Conservation (phyloP, 2,113 vertebrate genomes). For the Herpetotheres cachinnans region DNA sequence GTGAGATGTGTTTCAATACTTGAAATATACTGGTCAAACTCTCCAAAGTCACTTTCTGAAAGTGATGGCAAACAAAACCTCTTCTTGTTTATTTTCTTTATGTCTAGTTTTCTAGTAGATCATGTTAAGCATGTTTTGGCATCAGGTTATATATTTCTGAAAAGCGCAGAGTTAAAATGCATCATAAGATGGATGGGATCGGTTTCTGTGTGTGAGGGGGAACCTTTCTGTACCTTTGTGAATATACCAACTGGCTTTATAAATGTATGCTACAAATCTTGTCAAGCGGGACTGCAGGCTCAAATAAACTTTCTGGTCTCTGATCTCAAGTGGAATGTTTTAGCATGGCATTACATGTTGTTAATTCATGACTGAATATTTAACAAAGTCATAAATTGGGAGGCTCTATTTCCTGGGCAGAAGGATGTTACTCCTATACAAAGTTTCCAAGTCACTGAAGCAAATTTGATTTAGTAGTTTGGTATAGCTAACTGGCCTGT, state of each 20-base stretch:
- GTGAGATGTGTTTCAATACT: neutral
- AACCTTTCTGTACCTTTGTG: neutral
- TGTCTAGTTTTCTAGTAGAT: neutral
- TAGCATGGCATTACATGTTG: neutral
- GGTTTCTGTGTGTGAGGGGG: neutral
- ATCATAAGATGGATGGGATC: neutral
- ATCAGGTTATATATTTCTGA: neutral
- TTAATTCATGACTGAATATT: conserved; percentile 9
- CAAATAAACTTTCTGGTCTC: conserved; percentile 8
- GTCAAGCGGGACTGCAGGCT: neutral
- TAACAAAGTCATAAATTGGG: neutral
- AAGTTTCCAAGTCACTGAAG: neutral
- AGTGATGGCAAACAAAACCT: neutral
- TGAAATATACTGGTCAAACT: neutral
- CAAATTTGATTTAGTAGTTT: neutral
- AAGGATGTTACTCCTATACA: neutral
- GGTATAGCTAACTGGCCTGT: neutral
- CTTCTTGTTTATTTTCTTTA: neutral
- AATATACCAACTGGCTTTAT: neutral
- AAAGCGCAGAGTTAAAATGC: neutral
- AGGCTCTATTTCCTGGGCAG: neutral
- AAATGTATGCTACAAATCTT: neutral
- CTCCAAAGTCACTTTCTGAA: neutral
- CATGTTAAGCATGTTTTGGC: neutral
- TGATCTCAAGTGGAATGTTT: conserved; percentile 12